These are phyloP conservation scores for Sakesphorus luctuosus DNA, from an alignment of 2,113 vertebrate species.

Conservation along the genomic window DNA sequence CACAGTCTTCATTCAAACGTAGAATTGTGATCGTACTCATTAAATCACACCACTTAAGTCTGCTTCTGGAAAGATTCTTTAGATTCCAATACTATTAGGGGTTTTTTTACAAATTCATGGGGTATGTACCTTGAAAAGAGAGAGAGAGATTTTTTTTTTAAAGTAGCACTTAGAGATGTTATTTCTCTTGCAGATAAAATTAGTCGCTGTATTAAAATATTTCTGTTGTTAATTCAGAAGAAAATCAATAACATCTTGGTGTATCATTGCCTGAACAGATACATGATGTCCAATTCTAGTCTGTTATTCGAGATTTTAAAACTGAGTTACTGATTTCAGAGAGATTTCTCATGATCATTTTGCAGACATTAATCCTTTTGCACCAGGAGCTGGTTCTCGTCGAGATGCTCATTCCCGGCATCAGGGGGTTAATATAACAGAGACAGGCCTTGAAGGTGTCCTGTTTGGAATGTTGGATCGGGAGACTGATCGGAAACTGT, in stretches of 20 bases:
- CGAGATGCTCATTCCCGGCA: constrained; percentile 74
- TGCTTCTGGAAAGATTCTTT: neutral
- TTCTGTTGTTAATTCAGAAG: neutral
- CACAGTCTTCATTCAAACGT: neutral
- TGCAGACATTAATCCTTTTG: constrained; percentile 76
- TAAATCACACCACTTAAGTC: neutral
- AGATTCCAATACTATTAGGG: neutral
- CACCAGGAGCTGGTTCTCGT: constrained; percentile 71
- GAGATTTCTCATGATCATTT: neutral
- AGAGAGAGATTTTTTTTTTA: neutral
- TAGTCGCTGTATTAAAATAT: neutral
- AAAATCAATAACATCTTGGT: neutral
- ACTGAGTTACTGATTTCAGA: neutral
- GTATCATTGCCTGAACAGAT: neutral
- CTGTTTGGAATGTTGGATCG: constrained; percentile 98
- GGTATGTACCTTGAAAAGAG: neutral
- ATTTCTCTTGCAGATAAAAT: neutral
- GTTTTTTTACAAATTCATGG: neutral
- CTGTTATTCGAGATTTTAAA: neutral
- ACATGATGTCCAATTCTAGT: neutral
- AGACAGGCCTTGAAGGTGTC: constrained; percentile 95
- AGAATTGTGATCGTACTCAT: accelerated
- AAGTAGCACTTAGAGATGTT: neutral
- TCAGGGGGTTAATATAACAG: constrained; percentile 92
- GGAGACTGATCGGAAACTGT: constrained; percentile 94